Base-by-base conservation (phyloP, 2,113 vertebrate species). In the Gallinago paraguaiae region DNA sequence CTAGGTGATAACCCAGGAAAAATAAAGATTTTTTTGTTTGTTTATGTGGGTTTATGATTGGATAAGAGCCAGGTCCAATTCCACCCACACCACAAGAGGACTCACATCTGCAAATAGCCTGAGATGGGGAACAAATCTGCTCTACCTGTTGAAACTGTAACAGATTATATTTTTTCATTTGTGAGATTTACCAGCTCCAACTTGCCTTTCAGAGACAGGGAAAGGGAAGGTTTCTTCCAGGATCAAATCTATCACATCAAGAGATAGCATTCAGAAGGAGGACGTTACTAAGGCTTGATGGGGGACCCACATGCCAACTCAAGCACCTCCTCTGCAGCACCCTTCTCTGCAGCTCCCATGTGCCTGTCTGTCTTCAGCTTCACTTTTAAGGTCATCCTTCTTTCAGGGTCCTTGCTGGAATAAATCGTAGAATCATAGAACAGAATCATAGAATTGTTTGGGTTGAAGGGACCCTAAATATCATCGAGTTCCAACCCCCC, bases 321-420 rank as follows among this genome's bases (percentile, higher is more conserved):
- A 57, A 43, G 27, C 0, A 0, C n/a, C 48, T 57, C 23, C 41
- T 70, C 65, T 78, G 31, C 16, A 74, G 22, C 4, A 31, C 11
- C 25, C 6, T 45, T 72, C 54, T 50, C 67, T 46, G 41, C 12
- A 82, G 19, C 12, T 79, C 12, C 35, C 37, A 33, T 0, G 0
- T 20, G 30, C 15, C 56, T 54, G n/a, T 46, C 56, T 50, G 10
- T 59, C n/a, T 83, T 76, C 53, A 86, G 53, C 4, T 5, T 2
- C 27, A 50, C 16, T 59, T 81, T 71, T 68, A 50, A 18, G 8
- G 7, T 33, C 54, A 64, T 37, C 12, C 7, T 79, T 61, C 45
- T 74, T 83, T 59, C 35, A 64, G 53, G 10, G 39, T 45, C 11
- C 68, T 35, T 72, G 64, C 11, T 7, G 64, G 8, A 54, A 18